Base-by-base conservation (phyloP, 2,797 vertebrate genomes). In the Megalops cyprinoides region DNA sequence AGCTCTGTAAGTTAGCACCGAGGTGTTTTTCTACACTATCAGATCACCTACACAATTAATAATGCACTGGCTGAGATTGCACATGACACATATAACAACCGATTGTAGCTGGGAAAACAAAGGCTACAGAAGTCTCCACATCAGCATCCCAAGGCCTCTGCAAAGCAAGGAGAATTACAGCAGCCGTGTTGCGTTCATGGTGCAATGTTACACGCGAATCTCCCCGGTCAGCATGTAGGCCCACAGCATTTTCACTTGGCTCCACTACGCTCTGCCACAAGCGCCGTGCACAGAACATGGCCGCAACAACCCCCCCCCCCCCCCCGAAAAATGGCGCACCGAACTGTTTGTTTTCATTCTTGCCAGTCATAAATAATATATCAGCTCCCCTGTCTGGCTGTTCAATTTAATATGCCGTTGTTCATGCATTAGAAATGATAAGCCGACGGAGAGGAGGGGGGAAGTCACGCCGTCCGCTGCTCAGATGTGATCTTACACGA, bases 281-380 rank as follows among this genome's bases (percentile, higher is more conserved):
- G n/a, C 12, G 5, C 23, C 31, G 25, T 37, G 37, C 51, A 78
- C 20, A 28, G 25, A 46, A 42, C 10, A 65, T 25, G 39, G 25
- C 15, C 15, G 44, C 25, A 15, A 9, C 34, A 67, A 3, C 51
- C 12, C 15, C n/a, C 6, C 18, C n/a, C n/a, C n/a, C n/a, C n/a
- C n/a, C n/a, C n/a, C n/a, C n/a, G n/a, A 20, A 31, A 4, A 44
- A 55, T 55, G 46, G 62, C 15, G 18, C 9, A 18, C 25, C n/a
- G 80, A 81, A 15, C 85, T 77, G 80, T 90, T 88, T 90, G 90
- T 91, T 93, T 92, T 87, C 81, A 86, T 87, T 90, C 82, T 81
- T 84, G 83, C 10, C 18, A 49, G 48, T 67, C 49, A 92, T 94
- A 80, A 94, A 94, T 94, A 90, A 93, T 91, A 86, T 74, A 93